These are phyloP conservation scores for Labia minor DNA, from an alignment of 2,888 invertebrate species.

Conservation along the genomic window DNA sequence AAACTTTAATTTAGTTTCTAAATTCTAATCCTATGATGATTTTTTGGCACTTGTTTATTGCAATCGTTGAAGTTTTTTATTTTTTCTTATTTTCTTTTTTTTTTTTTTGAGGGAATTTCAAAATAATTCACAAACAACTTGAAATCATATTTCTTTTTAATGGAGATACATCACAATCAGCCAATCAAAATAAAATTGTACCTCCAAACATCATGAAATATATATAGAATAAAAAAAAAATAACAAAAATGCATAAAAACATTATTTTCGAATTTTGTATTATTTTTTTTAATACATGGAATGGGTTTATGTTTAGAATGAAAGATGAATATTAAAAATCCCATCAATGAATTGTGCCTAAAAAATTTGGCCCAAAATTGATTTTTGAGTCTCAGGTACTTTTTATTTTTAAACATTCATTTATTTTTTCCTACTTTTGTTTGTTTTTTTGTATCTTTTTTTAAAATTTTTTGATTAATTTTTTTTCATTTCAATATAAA, in stretches of 20 bases:
- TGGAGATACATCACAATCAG: no score
- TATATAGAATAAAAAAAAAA: not conserved
- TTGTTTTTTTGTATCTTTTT: not conserved
- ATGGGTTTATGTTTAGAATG: not conserved
- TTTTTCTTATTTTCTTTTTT: not conserved
- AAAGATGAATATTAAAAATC: not conserved
- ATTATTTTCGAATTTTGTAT: no score
- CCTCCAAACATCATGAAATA: no score
- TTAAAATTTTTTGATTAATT: no score
- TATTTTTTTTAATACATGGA: not conserved
- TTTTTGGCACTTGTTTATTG: constrained; percentile 1
- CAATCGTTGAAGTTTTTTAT: no score
- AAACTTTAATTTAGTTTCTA: not conserved
- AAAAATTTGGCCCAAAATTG: not conserved
- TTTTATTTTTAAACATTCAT: not conserved
- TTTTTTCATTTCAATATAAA: no score
- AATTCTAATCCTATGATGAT: not conserved
- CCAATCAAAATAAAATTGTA: no score
- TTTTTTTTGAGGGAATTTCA: not conserved
- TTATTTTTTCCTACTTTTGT: not conserved
- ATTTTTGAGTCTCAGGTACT: constrained; percentile 5
- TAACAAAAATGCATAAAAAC: not conserved
- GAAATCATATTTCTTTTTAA: no score
- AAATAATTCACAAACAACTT: no score
- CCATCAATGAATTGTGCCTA: no score